Evolutionary conservation across 2,888 invertebrate species (phyloP), one percentile per base, ranked within the genome.

Genomic region (Allygus modestus): DNA sequence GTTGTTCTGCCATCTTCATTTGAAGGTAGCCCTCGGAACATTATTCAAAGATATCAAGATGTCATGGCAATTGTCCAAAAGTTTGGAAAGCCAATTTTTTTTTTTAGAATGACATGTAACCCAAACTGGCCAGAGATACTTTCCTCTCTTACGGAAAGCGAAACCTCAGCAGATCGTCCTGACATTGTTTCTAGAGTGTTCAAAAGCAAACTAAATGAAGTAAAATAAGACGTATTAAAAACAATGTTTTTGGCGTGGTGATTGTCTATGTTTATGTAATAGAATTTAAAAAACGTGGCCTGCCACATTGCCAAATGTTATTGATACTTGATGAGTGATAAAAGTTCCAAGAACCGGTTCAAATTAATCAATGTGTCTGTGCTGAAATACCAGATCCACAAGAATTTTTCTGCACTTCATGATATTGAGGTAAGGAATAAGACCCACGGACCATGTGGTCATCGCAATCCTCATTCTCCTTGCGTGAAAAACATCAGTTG

Each of bases 251-350:
- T 17, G 85, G 83, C 17, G 37, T n/a, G 0, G 81, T 85, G 5
- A 58, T 33, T 33, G 75, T 85, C 12, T 84, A 54, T 51, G 61
- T 86, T 1, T 86, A 86, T 69, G 33, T 41, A 0, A 75, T 86
- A 7, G 83, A 86, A 69, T 84, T 85, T 46, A 84, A 86, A 54
- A 86, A 86, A 69, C 73, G 73, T 73, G 37, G 37, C 37, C 11
- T 37, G 11, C 37, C 37, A 37, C 37, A 37, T 37, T 37, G 37
- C 37, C 37, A 37, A 7, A 37, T 37, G 37, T 11, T 37, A 7
- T 11, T 37, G 37, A 37, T 37, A 4, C 37, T 37, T 37, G 37
- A 37, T 37, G 37, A 37, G 37, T 4, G 37, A 20, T 73, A 12
- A 73, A 81, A 81, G 54, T 81, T 81, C 20, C 58, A 12, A n/a